Evolutionary conservation across 2,797 vertebrate genomes (phyloP), one percentile per base, ranked within the genome.

Genomic region (Otolemur crassicaudatus): DNA sequence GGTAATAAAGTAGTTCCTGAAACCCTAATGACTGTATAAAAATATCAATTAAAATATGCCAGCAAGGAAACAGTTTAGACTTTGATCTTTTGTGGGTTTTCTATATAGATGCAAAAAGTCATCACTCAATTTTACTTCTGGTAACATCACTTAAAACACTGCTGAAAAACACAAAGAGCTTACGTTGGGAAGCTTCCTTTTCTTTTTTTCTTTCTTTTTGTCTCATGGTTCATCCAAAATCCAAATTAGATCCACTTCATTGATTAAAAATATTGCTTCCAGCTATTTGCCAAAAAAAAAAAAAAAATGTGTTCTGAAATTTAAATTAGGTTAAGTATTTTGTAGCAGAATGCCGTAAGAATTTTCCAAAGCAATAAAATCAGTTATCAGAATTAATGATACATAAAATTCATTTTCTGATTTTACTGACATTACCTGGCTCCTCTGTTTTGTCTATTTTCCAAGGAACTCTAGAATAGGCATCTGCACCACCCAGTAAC

Each of bases 291-390:
- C 93, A 98, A 97, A 40, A 40, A 40, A 40, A 40, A 40, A 40
- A 40, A 40, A 40, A 40, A 40, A 40, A 81, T 85, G 61, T 96
- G 56, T 96, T 98, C 96, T 96, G 92, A 98, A 98, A 98, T 98
- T 98, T 98, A 98, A 98, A 98, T 98, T 97, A 98, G 98, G 96
- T 97, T 97, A 98, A 98, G 96, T 97, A 97, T 98, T 98, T 98
- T 98, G 97, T 97, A 98, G 96, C 97, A 98, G 97, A 97, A 95
- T 98, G 94, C 94, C 91, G 98, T 98, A 97, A 98, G 98, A 97
- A 98, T 98, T 98, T 98, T 98, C 96, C 70, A 80, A 98, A 98
- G 97, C 95, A 98, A 98, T 98, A 98, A 98, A 98, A 98, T 98
- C 94, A 95, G 96, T 98, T 98, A 98, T 96, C 98, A 97, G 97